Evolutionary conservation across 1,140 invertebrate species (phyloP), one percentile per base, ranked within the genome.

Genomic region (Contarinia nasturtii): DNA sequence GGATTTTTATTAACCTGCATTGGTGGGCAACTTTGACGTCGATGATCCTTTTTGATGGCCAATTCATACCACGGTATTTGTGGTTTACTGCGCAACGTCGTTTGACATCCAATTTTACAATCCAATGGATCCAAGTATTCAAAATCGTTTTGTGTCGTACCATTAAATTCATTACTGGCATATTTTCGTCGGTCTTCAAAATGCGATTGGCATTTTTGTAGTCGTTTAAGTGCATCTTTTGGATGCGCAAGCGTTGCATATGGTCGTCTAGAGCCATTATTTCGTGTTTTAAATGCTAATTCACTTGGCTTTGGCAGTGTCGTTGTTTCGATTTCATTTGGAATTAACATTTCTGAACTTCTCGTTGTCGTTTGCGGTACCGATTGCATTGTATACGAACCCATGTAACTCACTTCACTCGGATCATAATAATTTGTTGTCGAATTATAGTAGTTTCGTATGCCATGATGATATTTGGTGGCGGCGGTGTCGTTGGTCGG

Each of bases 31-130:
- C 78, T 81, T 49, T 79, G 71, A 42, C 81, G 76, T 49, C 80
- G 70, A 48, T 72, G 77, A 2, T 56, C 55, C 43, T 63, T 61
- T 50, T 74, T 76, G 12, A 83, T 85, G 17, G 84, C 84, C 44
- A 86, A 60, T 63, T 86, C 84, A 79, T 82, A 87, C 84, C 84
- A 87, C 0, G 84, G 84, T 38, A 88, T 75, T 42, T 75, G 67
- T 17, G 75, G 75, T 49, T 75, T 71, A 2, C 72, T 66, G 33
- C 73, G 56, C 33, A 75, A 53, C n/a, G 73, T 75, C 1, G 72
- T 74, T 58, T 75, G 72, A 49, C 72, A 75, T 21, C 72, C 72
- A 34, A 75, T 66, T 60, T 75, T 75, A n/a, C 72, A 69, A 54
- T 73, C 72, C 56, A 64, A 45, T 7, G 61, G 61, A 54, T 64